phyloP scores from a whole-genome alignment of 2,888 invertebrate species.

The Lomographa bimaculata region DNA sequence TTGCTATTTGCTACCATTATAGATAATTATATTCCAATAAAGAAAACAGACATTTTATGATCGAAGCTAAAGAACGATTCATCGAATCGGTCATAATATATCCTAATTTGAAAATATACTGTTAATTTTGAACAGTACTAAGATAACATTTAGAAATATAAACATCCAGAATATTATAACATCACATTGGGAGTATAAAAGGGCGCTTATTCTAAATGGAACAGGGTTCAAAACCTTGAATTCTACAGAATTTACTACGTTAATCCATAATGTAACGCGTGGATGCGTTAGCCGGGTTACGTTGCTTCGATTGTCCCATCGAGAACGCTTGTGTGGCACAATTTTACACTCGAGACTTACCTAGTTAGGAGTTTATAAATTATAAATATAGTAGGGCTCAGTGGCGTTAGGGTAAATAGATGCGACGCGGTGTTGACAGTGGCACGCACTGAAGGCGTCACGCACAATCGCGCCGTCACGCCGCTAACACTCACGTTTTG shows the following conservation, averaged over 20 bases:
- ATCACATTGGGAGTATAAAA: too few species aligned
- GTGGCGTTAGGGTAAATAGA: slow-evolving; percentile 52
- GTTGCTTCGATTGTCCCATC: slow-evolving; percentile 63
- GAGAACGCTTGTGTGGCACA: slow-evolving; percentile 75
- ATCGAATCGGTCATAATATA: too few species aligned
- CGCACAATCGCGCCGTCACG: slow-evolving; percentile 33
- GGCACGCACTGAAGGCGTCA: slow-evolving; percentile 26
- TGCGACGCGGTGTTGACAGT: slow-evolving; percentile 50
- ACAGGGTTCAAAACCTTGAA: slow-evolving; percentile 65
- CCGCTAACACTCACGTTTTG: slow-evolving; percentile 40
- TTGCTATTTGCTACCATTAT: slow-evolving; percentile 53
- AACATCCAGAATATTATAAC: too few species aligned
- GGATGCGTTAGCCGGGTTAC: slow-evolving; percentile 38
- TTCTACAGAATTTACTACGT: slow-evolving; percentile 62
- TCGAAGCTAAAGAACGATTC: too few species aligned
- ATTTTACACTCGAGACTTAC: slow-evolving; percentile 74
- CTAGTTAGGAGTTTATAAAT: slow-evolving; percentile 78
- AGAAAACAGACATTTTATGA: too few species aligned
- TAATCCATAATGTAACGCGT: slow-evolving; percentile 50
- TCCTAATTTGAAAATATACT: too few species aligned
- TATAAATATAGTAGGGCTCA: slow-evolving; percentile 71
- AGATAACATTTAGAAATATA: too few species aligned
- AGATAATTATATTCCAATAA: slow-evolving; percentile 47
- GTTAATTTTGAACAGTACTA: too few species aligned
- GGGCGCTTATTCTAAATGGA: slow-evolving; percentile 53